Evolutionary conservation across 2,797 vertebrate species (phyloP), one percentile per base, ranked within the genome.

Genomic region (Euphonia xanthogaster): DNA sequence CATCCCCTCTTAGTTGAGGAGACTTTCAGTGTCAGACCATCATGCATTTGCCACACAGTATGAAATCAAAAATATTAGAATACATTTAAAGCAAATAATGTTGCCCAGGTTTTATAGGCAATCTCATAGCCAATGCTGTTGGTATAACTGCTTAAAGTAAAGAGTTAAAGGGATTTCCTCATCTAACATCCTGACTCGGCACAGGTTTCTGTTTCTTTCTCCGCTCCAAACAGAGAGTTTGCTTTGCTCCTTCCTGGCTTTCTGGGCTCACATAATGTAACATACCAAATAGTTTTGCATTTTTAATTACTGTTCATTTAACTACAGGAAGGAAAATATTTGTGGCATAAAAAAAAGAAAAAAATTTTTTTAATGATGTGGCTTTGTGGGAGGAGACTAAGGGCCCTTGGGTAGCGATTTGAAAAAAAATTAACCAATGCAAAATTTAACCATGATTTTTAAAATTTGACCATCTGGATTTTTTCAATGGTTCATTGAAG

Each of bases 201-300:
- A 42, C 10, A 61, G 35, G 18, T 84, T 96, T 83, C 73, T 78
- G 7, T 1, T 55, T 82, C 77, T 65, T 66, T 31, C 42, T 93
- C 8, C 16, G 28, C 25, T 70, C 66, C 66, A 84, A 75, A 60
- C 14, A 57, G n/a, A 53, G 42, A 24, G 10, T 17, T 90, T 75
- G 31, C 25, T 17, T 54, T 90, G 37, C 47, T 74, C 57, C 62
- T 78, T 94, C 55, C 55, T 68, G 67, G 25, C 8, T 87, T 94
- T 73, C 27, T 0, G 0, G 42, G 30, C 5, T 90, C 30, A 62
- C 0, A 1, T 68, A 60, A 51, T 40, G 11, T 44, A 63, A 33
- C 12, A 11, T n/a, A 24, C 6, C 63, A 47, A 76, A 74, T 55
- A 4, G 22, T 30, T 54, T 40, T 77, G 14, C 15, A 11, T 72